Evolutionary conservation across 2,888 invertebrate genomes (phyloP).

Genomic region (Chrysodeixis includens): DNA sequence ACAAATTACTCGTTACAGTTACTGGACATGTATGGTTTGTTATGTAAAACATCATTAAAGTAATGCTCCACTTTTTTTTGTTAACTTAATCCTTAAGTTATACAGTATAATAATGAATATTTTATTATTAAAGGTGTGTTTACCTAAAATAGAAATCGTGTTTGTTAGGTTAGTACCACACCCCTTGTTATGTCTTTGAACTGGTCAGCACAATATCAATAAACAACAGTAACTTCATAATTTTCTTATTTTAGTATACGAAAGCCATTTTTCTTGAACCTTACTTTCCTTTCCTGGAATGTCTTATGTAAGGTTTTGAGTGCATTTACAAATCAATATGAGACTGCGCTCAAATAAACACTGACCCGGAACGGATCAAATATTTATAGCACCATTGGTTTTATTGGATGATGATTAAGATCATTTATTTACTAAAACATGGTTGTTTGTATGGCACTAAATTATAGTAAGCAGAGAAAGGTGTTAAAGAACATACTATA

Average conservation of each 20-base stretch:
- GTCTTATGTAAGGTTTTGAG: background rate
- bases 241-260: background rate
- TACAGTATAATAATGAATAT: background rate
- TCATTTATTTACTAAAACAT: no score
- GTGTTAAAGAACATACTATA: no score
- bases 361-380: background rate
- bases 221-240: background rate
- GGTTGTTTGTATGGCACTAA: no score
- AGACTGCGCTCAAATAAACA: background rate
- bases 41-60: background rate
- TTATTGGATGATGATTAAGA: no score
- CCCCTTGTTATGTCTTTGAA: background rate
- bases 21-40: background rate
- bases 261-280: background rate
- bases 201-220: background rate
- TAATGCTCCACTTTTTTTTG: background rate
- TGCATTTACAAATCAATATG: background rate
- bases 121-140: background rate
- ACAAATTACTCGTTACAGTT: background rate
- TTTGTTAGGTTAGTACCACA: background rate
- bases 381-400: no score
- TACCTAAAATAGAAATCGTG: conserved; percentile 2
- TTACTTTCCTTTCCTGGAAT: background rate
- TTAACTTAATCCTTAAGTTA: background rate
- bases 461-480: no score